Evolutionary conservation across 2,888 invertebrate species (phyloP).

Genomic region (Ypsolopha scabrella): DNA sequence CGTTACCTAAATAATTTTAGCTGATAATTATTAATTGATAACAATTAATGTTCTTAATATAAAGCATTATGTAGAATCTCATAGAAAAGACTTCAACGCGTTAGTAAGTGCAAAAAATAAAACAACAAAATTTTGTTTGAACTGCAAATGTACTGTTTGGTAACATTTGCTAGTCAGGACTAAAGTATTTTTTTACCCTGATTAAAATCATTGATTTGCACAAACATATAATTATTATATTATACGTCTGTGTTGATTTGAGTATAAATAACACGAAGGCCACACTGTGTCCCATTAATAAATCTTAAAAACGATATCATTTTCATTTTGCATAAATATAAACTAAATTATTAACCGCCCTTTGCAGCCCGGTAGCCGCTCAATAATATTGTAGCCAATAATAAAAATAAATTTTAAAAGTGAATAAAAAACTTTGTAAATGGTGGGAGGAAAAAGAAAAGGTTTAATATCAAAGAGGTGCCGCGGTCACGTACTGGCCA

Average conservation of each 20-base stretch:
- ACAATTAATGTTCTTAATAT: too few species aligned
- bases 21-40: too few species aligned
- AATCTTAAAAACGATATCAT: conserved; percentile 51
- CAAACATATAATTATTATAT: too few species aligned
- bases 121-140: too few species aligned
- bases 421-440: conserved; percentile 40
- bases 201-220: too few species aligned
- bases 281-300: conserved; percentile 40
- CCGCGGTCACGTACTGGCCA: conserved; percentile 62
- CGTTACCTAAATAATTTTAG: too few species aligned
- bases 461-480: conserved; percentile 50
- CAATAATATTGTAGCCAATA: conserved; percentile 63
- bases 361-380: conserved; percentile 63
- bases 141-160: too few species aligned
- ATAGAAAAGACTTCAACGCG: not conserved
- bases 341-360: conserved; percentile 61
- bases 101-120: not conserved
- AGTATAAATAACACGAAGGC: not conserved
- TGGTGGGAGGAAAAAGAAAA: conserved; percentile 41
- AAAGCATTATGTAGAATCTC: not conserved
- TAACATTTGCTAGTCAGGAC: too few species aligned
- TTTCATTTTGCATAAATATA: conserved; percentile 68
- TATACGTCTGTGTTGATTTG: too few species aligned
- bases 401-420: conserved; percentile 47
- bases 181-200: too few species aligned